These are phyloP conservation scores for Morone chrysops DNA, from an alignment of 2,113 vertebrate genomes.

Conservation along the genomic window DNA sequence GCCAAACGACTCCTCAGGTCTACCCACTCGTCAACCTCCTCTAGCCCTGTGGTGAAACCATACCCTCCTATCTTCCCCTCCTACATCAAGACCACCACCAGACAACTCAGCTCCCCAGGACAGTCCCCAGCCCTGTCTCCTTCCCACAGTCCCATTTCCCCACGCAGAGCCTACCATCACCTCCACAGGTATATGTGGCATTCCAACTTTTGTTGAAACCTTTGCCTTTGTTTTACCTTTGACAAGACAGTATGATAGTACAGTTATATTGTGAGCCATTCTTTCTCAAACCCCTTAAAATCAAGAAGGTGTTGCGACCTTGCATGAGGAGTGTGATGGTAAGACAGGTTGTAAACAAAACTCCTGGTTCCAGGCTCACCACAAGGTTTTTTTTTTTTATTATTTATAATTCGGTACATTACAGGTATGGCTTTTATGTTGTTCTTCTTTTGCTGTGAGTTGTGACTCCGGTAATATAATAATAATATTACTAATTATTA, in stretches of 20 bases:
- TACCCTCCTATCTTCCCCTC: slow-evolving; percentile 90
- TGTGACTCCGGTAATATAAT: no score
- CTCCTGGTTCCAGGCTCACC: no score
- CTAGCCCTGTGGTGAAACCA: slow-evolving; percentile 82
- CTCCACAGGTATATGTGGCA: slow-evolving; percentile 71
- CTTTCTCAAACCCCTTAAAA: no score
- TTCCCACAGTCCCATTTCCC: slow-evolving; percentile 88
- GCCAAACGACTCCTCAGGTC: slow-evolving; percentile 85
- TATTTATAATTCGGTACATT: no score
- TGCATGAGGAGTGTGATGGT: neutral
- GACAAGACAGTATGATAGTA: neutral
- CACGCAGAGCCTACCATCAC: slow-evolving; percentile 80
- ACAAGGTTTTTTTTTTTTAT: no score
- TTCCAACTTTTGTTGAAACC: neutral
- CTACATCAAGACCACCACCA: slow-evolving; percentile 96
- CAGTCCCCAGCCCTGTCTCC: slow-evolving; percentile 89
- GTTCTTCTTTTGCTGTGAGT: neutral
- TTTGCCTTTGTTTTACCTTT: neutral
- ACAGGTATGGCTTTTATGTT: no score
- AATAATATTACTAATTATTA: neutral
- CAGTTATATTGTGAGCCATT: no score
- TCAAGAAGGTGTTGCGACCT: no score
- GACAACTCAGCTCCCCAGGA: slow-evolving; percentile 94
- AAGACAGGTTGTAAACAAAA: neutral
- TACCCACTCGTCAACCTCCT: slow-evolving; percentile 44